Evolutionary conservation across 2,797 vertebrate species (phyloP).

Genomic region (Sebastes elongatus): DNA sequence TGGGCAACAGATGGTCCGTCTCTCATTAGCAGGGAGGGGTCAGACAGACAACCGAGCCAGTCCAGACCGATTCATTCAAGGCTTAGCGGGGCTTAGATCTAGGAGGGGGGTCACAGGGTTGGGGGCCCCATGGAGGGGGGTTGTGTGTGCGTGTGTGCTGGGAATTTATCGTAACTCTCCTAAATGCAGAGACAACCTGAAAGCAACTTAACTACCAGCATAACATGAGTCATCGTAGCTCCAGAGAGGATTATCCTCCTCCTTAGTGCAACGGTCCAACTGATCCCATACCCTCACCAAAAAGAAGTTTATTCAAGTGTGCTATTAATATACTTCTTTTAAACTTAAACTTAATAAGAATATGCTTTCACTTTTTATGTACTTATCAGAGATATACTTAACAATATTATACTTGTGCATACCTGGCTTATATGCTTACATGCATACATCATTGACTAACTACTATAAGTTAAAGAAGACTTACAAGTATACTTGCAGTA

Average conservation of each 20-base stretch:
- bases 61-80: conserved; percentile 72
- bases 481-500: no score
- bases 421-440: no score
- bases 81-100: conserved; percentile 74
- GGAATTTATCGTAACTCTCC: conserved; percentile 31
- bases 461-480: no score
- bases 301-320: no score
- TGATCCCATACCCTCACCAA: not conserved
- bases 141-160: not conserved
- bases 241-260: conserved; percentile 49
- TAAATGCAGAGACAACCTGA: conserved; percentile 51
- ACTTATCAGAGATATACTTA: no score
- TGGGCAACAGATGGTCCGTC: conserved; percentile 73
- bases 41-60: conserved; percentile 72
- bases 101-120: conserved; percentile 21
- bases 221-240: conserved; percentile 39
- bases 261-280: conserved; percentile 25
- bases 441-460: no score
- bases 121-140: conserved; percentile 23
- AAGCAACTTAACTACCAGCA: conserved; percentile 38
- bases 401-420: no score
- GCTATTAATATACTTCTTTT: no score
- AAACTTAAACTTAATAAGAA: no score
- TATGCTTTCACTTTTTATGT: no score
- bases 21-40: conserved; percentile 63